Evolutionary conservation across 1,140 invertebrate genomes (phyloP), one percentile per base, ranked within the genome.

Genomic region (Liolophura sinensis): DNA sequence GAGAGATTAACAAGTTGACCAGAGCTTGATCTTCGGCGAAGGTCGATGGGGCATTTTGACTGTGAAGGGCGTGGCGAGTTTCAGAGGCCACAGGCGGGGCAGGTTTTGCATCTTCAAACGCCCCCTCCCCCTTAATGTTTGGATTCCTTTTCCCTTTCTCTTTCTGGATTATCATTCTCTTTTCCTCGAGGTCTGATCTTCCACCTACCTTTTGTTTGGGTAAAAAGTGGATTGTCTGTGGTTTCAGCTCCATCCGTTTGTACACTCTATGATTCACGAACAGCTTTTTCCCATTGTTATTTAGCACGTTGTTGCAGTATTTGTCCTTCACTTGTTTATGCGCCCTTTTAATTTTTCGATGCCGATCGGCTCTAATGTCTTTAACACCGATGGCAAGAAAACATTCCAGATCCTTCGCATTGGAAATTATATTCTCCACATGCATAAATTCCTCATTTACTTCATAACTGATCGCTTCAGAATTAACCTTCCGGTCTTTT

Each of bases 181-280:
- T 55, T 51, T 0, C 64, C 49, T 56, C 65, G 56, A 16, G 64
- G 46, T 60, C 71, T 60, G n/a, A 57, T 59, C 27, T 62, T 6
- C 9, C 54, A 18, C 31, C 54, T 59, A 46, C 50, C 46, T 69
- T 49, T 57, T 56, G 52, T 49, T 61, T 56, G 63, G 40, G 25
- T 69, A 65, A 24, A 65, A 62, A 59, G 46, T 76, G 49, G 15
- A 54, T 22, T 24, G 70, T 64, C 55, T 68, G 64, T 11, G 64
- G 64, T n/a, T 73, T 70, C n/a, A 81, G 46, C 18, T 69, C 64
- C 51, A 75, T 72, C 18, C 68, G 59, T 68, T 78, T 78, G 54
- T 73, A 71, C 6, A 80, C 57, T 60, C 77, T 60, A 48, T 80
- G 77, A 57, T 81, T 69, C 52, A 81, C 73, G 65, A 73, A 80